Conservation (phyloP, 2,113 vertebrate genomes). For the Poicephalus meyeri region DNA sequence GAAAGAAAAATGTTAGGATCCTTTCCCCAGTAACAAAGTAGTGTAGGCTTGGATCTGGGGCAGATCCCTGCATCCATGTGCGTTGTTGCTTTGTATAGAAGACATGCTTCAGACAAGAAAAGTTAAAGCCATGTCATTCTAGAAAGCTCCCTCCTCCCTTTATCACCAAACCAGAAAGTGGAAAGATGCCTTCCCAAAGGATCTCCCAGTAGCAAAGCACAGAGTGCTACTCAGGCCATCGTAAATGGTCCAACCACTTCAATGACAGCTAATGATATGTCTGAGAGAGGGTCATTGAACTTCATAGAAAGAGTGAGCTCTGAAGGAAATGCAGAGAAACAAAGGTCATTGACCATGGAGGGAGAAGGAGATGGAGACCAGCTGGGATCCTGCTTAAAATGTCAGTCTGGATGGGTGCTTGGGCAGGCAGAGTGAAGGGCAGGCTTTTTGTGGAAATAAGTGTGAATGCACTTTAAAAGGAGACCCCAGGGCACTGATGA, state of each 20-base stretch:
- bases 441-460: not conserved
- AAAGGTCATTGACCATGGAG: not conserved
- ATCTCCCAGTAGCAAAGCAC: not conserved
- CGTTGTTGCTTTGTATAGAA: not conserved
- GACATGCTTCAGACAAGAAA: not conserved
- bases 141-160: not conserved
- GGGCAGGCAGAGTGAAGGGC: not conserved
- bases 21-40: not conserved
- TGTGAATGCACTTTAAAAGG: not conserved
- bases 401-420: not conserved
- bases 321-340: not conserved
- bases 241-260: not conserved
- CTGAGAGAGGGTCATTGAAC: not conserved
- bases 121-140: not conserved
- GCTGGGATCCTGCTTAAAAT: not conserved
- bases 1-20: not conserved
- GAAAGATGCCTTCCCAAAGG: not conserved
- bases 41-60: not conserved
- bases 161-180: not conserved
- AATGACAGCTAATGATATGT: not conserved
- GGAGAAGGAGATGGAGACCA: not conserved
- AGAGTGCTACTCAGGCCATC: not conserved
- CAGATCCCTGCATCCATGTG: not conserved
- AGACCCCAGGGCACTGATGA: not conserved
- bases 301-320: not conserved